phyloP scores from a whole-genome alignment of 2,797 vertebrate genomes.

The Sphaeramia orbicularis region DNA sequence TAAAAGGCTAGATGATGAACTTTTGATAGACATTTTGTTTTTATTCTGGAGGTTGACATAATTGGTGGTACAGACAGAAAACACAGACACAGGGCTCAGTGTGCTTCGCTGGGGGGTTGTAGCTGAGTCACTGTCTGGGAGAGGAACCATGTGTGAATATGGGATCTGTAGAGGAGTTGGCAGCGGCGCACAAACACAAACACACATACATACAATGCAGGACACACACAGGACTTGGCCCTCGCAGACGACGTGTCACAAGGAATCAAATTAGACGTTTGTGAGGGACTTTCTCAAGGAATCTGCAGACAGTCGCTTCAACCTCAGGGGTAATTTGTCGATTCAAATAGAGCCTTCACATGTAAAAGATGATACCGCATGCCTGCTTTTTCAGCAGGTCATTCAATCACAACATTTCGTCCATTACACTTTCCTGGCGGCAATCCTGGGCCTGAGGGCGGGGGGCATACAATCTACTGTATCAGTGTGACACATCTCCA shows the following conservation, averaged over 20 bases:
- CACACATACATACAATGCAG: conserved; percentile 23
- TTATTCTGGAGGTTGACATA: conserved; percentile 10
- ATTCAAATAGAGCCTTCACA: conserved; percentile 36
- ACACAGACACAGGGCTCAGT: conserved; percentile 35
- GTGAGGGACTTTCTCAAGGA: conserved; percentile 53
- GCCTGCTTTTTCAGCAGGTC: conserved; percentile 18
- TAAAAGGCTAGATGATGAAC: not conserved
- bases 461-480: conserved; percentile 18
- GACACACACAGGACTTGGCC: conserved; percentile 59
- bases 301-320: conserved; percentile 34
- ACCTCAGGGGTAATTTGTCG: conserved; percentile 40
- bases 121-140: conserved; percentile 50
- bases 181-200: conserved; percentile 27
- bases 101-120: conserved; percentile 18
- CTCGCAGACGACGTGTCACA: conserved; percentile 53
- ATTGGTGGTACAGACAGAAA: conserved; percentile 20
- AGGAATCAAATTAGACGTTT: conserved; percentile 68
- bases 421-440: conserved; percentile 41
- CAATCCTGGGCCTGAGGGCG: not conserved
- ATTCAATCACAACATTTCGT: conserved; percentile 43
- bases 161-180: conserved; percentile 59
- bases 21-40: not conserved
- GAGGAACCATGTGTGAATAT: conserved; percentile 68
- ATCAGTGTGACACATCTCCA: conserved; percentile 37
- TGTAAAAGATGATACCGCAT: conserved; percentile 8